These are phyloP conservation scores for Cabera pusaria DNA, from an alignment of 2,888 invertebrate species.

Conservation along the genomic window DNA sequence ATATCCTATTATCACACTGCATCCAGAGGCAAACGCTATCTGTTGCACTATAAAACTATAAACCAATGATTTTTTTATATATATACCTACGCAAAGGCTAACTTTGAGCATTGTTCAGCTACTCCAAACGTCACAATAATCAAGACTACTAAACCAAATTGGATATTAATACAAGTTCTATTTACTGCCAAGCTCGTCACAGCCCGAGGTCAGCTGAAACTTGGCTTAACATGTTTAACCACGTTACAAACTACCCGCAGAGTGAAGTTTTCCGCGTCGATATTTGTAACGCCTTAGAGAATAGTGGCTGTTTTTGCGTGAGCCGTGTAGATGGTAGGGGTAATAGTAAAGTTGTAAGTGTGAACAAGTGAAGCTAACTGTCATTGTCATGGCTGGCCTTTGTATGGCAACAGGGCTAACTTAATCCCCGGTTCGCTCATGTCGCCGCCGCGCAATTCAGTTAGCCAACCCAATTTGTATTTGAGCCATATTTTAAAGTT, in stretches of 20 bases:
- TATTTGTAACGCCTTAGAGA: conserved; percentile 8
- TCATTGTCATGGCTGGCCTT: conserved; percentile 62
- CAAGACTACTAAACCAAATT: conserved; percentile 22
- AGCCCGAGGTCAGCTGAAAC: conserved; percentile 55
- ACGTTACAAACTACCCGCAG: conserved; percentile 25
- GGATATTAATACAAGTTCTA: conserved; percentile 53
- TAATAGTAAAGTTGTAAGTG: conserved; percentile 35
- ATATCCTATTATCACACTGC: no score
- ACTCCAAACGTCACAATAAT: no score
- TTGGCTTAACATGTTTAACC: conserved; percentile 51
- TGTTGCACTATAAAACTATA: no score
- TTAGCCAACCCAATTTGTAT: conserved; percentile 49
- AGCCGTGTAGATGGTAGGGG: conserved; percentile 24
- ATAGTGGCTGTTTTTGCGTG: conserved; percentile 28
- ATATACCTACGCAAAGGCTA: no score
- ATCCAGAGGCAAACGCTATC: no score
- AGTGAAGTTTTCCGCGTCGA: conserved; percentile 1
- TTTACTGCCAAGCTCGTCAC: conserved; percentile 53
- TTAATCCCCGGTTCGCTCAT: conserved; percentile 50
- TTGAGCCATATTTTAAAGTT: conserved; percentile 30
- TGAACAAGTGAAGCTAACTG: conserved; percentile 61
- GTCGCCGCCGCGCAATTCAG: conserved; percentile 49
- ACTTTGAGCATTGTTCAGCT: no score
- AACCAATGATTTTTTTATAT: no score
- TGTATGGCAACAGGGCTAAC: conserved; percentile 54